A percentile compares a stretch with the other conserved stretches of the same genome.
Evolutionary conservation across 1,140 invertebrate species (phyloP).

Genomic region (Bombus sibiricus): DNA sequence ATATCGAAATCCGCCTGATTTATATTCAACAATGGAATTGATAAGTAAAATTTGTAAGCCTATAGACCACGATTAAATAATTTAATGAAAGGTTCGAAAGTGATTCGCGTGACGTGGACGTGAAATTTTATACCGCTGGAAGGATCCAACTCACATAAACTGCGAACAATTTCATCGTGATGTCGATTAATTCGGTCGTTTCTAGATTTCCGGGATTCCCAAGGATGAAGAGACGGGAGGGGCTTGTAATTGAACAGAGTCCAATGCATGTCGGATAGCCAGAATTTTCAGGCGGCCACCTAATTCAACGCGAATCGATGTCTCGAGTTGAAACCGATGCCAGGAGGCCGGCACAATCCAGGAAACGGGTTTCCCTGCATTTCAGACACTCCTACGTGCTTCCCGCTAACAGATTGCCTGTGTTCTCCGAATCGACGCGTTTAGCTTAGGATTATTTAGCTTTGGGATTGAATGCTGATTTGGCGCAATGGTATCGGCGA

Average conservation of each 20-base stretch:
- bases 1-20: no score
- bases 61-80: no score
- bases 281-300: conserved; percentile 39
- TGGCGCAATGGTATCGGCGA: not conserved
- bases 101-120: not conserved
- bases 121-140: not conserved
- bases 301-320: conserved; percentile 50
- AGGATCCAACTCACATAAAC: not conserved
- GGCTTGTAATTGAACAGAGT: conserved; percentile 44
- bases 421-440: conserved; percentile 22
- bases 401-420: conserved; percentile 32
- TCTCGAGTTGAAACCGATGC: conserved; percentile 44
- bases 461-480: conserved; percentile 33
- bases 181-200: conserved; percentile 32
- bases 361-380: conserved; percentile 27
- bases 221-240: not conserved
- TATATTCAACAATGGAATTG: no score
- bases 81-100: no score
- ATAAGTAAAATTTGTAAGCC: no score
- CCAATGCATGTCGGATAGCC: conserved; percentile 38
- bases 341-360: conserved; percentile 11
- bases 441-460: conserved; percentile 37
- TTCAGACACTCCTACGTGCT: conserved; percentile 39
- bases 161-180: not conserved
- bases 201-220: conserved; percentile 31